Evolutionary conservation across 2,113 vertebrate genomes (phyloP).

Genomic region (Pachycephala philippinensis): DNA sequence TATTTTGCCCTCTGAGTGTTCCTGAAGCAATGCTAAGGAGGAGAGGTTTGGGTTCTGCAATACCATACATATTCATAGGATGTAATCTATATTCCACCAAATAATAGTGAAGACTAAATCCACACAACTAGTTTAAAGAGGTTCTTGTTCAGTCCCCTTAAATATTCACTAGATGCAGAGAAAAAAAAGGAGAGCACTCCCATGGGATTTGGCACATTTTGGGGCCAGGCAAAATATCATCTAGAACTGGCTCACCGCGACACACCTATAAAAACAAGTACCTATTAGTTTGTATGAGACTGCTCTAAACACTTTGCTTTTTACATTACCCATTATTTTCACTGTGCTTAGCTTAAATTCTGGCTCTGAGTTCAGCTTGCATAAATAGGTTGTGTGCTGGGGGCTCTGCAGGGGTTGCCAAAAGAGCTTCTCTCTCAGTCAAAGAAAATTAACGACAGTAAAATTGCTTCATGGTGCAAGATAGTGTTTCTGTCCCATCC

Average conservation of each 20-base stretch:
- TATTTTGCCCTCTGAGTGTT: neutral
- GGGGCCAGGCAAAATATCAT: neutral
- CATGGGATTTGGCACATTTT: neutral
- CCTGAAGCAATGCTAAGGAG: neutral
- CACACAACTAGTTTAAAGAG: neutral
- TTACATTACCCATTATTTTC: neutral
- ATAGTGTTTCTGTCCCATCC: neutral
- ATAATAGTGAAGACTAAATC: neutral
- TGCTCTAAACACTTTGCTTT: neutral
- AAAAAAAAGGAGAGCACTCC: neutral
- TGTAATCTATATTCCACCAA: neutral
- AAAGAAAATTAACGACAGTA: neutral
- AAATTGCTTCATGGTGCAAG: neutral
- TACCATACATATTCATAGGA: neutral
- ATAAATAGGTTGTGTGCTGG: neutral
- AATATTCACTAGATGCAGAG: neutral
- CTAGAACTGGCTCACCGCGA: neutral
- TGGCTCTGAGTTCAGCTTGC: neutral
- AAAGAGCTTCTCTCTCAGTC: neutral
- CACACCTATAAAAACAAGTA: neutral
- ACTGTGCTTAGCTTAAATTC: neutral
- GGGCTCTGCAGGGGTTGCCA: neutral
- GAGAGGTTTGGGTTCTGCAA: neutral
- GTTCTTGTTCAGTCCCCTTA: neutral
- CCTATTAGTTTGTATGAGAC: neutral